Percentiles rank a stretch among this genome's conserved stretches.
Conservation (phyloP, 2,888 invertebrate species). For the Smittia sp. region DNA sequence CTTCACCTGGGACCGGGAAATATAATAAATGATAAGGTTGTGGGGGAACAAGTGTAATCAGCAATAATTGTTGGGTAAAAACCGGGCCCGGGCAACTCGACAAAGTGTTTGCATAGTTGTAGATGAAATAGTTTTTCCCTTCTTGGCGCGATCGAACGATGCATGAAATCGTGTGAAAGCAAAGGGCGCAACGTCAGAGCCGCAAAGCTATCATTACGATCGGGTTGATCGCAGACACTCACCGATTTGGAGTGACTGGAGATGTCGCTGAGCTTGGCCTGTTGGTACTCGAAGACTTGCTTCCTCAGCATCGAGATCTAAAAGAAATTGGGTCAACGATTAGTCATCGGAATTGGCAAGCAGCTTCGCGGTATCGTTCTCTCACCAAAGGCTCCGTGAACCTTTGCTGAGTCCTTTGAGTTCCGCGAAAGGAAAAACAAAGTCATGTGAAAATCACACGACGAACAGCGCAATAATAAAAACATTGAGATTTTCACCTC, state of each 20-base stretch:
- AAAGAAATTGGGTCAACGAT: not conserved
- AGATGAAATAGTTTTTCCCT: not conserved
- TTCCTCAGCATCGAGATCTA: slow-evolving; percentile 25
- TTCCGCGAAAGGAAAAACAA: too few species aligned
- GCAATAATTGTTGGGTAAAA: slow-evolving; percentile 2
- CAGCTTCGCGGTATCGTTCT: too few species aligned
- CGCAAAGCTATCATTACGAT: too few species aligned
- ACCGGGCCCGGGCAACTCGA: not conserved
- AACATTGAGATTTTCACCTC: slow-evolving; percentile 16
- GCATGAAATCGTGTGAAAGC: not conserved
- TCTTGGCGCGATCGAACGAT: not conserved
- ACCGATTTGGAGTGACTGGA: slow-evolving; percentile 23
- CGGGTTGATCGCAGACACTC: slow-evolving; percentile 1
- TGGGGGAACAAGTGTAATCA: slow-evolving; percentile 15
- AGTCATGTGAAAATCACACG: not conserved
- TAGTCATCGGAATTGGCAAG: not conserved
- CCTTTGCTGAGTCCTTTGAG: too few species aligned
- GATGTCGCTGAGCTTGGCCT: slow-evolving; percentile 30
- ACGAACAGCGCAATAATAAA: not conserved
- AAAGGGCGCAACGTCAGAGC: too few species aligned
- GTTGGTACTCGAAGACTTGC: slow-evolving; percentile 37
- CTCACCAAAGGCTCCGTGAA: too few species aligned
- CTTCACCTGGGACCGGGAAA: not conserved
- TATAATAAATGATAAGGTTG: slow-evolving; percentile 13
- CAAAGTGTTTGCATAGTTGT: not conserved